Base-by-base conservation (phyloP, 2,113 vertebrate species). In the Gadus macrocephalus region DNA sequence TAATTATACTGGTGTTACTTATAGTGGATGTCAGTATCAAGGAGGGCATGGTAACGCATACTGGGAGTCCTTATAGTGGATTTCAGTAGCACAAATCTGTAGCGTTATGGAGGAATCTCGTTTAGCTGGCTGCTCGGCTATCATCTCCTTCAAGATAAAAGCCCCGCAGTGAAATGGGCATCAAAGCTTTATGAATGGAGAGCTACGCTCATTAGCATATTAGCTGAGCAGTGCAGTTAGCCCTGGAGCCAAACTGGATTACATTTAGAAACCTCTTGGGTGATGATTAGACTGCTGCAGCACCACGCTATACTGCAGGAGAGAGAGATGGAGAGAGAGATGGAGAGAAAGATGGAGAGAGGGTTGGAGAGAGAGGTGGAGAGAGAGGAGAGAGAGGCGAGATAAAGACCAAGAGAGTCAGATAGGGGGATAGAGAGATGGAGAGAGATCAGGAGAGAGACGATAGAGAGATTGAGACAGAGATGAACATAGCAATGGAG, bases 141-240 rank as follows among this genome's bases (percentile, higher is more conserved):
- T 78, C 82, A 77, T 73, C 81, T 75, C 79, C 68, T 75, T 76
- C 72, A 70, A 35, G 31, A 35, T 35, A 35, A 84, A 73, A 76
- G 69, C 62, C 56, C 81, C 70, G 78, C 15, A 67, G 79, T 76
- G 79, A 67, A 85, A 17, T 56, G 71, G 78, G 79, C 83, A 83
- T 87, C 85, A 87, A 83, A 87, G 85, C 83, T 80, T 80, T 81
- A 85, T 88, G 83, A 88, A 87, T 87, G 83, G 79, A 85, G 77
- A 53, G 58, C 68, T 68, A 56, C 19, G 71, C 84, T 87, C 79
- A 88, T 89, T 85, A 86, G 85, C 80, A 87, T 74, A 79, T 78
- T 87, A 71, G 77, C 82, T 77, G 82, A 73, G 81, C 77, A 53
- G 81, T 70, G 77, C 71, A 71, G 74, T 68, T 82, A 74, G 74